phyloP scores from a whole-genome alignment of 1,140 invertebrate species.

The Dolichoris vasculosae region DNA sequence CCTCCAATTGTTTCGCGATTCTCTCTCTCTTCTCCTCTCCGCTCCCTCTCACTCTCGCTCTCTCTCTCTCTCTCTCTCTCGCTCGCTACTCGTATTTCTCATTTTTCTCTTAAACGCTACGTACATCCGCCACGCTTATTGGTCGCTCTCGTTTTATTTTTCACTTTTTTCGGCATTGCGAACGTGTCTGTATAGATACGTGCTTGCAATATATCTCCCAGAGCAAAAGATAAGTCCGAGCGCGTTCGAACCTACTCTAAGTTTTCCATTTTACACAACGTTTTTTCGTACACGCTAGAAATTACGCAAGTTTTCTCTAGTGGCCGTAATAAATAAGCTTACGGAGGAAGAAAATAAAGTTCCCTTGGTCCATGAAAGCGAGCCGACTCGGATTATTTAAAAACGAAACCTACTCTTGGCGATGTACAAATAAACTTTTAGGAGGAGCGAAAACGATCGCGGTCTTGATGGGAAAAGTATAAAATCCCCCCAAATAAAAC shows the following conservation, averaged over 20 bases:
- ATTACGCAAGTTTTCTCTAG: not conserved
- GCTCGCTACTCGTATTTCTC: slow-evolving; percentile 22
- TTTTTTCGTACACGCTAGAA: not conserved
- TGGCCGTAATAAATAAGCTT: not conserved
- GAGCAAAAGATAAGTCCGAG: slow-evolving; percentile 1
- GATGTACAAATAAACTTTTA: not conserved
- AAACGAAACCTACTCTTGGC: not conserved
- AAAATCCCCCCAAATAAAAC: no score
- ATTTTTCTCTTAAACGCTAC: slow-evolving; percentile 34
- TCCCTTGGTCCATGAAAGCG: not conserved
- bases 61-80: slow-evolving; percentile 12
- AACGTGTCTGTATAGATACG: not conserved
- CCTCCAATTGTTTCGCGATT: slow-evolving; percentile 72
- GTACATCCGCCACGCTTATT: not conserved
- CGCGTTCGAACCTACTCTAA: not conserved
- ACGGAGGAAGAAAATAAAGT: not conserved
- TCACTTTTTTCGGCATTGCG: not conserved
- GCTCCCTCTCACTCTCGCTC: slow-evolving; percentile 13
- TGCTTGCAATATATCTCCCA: no score
- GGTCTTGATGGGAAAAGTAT: no score
- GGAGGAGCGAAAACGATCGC: not conserved
- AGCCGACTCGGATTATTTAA: not conserved
- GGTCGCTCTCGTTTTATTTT: not conserved
- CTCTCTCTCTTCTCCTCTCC: slow-evolving; percentile 54
- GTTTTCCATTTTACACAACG: not conserved